Base-by-base conservation (phyloP, 2,797 vertebrate species). In the Discoglossus pictus region DNA sequence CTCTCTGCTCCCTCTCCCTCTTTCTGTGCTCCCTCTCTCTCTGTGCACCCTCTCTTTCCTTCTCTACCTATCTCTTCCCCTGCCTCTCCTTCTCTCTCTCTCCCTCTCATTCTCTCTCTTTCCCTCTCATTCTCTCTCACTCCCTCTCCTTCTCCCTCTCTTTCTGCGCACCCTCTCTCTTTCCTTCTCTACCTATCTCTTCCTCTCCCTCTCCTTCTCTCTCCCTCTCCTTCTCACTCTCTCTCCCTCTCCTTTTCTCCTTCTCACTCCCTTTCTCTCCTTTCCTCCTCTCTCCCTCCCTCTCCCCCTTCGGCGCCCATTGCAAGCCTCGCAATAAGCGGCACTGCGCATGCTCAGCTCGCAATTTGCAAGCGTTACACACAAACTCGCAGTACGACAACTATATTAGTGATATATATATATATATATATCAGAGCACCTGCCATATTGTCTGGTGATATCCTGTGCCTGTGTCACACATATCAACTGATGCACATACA, bases 51-150 rank as follows among this genome's bases (percentile, higher is more conserved):
- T 40, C 3, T 12, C 2, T 3, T 3, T 1, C 1, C 2, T 2
- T 3, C 2, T 15, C 3, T 12, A 2, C 2, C 3, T 1, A 2
- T 2, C 2, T 2, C 3, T 15, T 3, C 38, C 2, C 2, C 2
- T 3, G 2, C 16, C 2, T 10, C 38, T 40, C 8, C 2, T 15
- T 40, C 8, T 3, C 8, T 10, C 38, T 40, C 38, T n/a, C 2
- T 3, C 38, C 11, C 2, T 3, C 2, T n/a, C 8, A 13, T 15
- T 40, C 8, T 3, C 38, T 40, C 38, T 40, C 8, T 40, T 3
- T 3, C 2, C 2, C 6, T 15, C 16, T 3, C 2, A 2, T 1
- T 3, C 3, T 15, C 2, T 3, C 6, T 1, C 4, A 2, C 6
- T 3, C 1, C 12, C 6, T 2, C 6, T 5, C 3, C 17, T 16